Evolutionary conservation across 2,113 vertebrate genomes (phyloP), one percentile per base, ranked within the genome.

Genomic region (Neogale vison): DNA sequence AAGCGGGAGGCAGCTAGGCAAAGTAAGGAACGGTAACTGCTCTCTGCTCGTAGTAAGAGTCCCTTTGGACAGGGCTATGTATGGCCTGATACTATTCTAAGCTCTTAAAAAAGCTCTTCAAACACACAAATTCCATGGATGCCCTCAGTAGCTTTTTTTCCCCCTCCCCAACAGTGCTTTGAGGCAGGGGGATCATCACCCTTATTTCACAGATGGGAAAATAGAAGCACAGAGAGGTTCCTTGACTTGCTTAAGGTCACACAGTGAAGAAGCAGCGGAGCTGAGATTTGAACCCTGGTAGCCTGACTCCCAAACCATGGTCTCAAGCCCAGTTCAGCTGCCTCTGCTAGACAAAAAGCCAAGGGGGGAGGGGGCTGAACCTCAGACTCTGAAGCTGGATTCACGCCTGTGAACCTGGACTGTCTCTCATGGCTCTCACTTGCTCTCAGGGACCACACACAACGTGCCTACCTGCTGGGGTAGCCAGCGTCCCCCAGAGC

Each of bases 81-180:
- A 14, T 11, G 52, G 59, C 69, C 94, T 50, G 36, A 59, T 5
- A 23, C 81, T 63, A 24, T 39, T 26, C 85, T 55, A 45, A 71
- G 31, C 34, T 31, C 90, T 67, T 90, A 65, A 86, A 72, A 88
- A 88, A 87, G 7, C 5, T 57, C 90, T 87, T 95, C 65, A 71
- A 90, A 92, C 10, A 10, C 21, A 13, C n/a, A 13, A 9, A 88
- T 45, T 69, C 57, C 55, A 17, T 18, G n/a, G 57, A 6, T 8
- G 10, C 17, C 21, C 88, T 29, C n/a, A 77, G 10, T 2, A 39
- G 12, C 11, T 69, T 69, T 74, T 39, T 12, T 24, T 3, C 1
- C 21, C 17, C 23, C 67, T 69, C 14, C 65, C 36, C 69, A 23
- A 71, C 20, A 72, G 20, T 10, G 39, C 13, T 72, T 29, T 10